These are phyloP conservation scores for Condylostylus longicornis DNA, from an alignment of 1,140 invertebrate species.

Conservation along the genomic window DNA sequence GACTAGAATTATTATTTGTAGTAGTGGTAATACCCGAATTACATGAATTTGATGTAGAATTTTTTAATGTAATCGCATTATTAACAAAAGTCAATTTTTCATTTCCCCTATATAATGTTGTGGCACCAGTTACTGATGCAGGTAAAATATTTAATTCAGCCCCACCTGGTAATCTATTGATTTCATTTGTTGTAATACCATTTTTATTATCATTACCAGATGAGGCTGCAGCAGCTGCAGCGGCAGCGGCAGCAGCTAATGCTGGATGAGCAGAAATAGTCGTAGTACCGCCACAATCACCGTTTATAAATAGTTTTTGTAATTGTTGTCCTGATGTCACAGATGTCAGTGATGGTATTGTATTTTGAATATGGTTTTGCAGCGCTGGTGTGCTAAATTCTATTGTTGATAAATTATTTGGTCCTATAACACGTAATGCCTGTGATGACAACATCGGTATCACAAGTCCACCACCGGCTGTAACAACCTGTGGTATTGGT, in stretches of 20 bases:
- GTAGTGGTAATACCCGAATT: not conserved
- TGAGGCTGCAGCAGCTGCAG: not conserved
- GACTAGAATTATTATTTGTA: not conserved
- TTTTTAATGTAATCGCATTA: conserved; percentile 4
- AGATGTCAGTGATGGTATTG: not conserved
- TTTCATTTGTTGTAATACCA: conserved; percentile 1
- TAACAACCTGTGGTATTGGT: not conserved
- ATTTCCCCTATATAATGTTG: conserved; percentile 3
- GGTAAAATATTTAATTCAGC: conserved; percentile 7
- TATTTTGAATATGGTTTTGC: not conserved
- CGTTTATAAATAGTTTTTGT: conserved; percentile 5
- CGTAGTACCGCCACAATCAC: too few species aligned
- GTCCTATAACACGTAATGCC: conserved; percentile 1
- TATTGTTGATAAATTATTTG: conserved; percentile 5
- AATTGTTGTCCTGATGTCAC: conserved; percentile 1
- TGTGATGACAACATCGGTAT: not conserved
- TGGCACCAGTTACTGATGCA: conserved; percentile 1
- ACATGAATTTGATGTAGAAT: not conserved
- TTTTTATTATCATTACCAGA: not conserved
- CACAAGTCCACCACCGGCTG: not conserved
- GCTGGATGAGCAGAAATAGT: too few species aligned
- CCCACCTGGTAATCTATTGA: conserved; percentile 4
- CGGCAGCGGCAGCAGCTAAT: not conserved
- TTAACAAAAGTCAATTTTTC: conserved; percentile 4
- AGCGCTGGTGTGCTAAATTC: conserved; percentile 3